Percentiles rank a stretch among this genome's conserved stretches.
Conservation (phyloP, 2,113 vertebrate genomes). For the Illadopsis cleaveri region DNA sequence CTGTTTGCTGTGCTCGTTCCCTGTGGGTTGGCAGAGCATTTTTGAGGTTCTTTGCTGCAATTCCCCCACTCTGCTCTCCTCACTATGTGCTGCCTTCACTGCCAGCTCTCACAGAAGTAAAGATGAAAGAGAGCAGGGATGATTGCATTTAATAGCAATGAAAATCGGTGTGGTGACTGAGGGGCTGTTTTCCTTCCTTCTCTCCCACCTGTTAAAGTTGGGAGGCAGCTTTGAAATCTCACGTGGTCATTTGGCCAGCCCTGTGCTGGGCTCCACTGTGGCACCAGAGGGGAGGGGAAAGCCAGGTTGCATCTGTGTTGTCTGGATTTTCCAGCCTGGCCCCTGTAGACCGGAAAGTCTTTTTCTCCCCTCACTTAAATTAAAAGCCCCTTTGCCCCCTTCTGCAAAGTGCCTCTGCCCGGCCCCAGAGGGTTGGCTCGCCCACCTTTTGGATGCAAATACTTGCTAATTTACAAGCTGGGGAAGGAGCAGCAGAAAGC, state of each 20-base stretch:
- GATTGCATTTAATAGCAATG: constrained; percentile 18
- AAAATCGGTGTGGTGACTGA: background rate
- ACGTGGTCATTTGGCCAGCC: accelerated
- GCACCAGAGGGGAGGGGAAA: background rate
- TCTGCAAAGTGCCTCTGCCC: background rate
- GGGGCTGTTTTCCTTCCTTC: background rate
- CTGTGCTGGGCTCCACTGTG: accelerated
- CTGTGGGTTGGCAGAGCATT: accelerated
- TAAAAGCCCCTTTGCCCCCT: background rate
- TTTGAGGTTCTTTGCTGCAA: background rate
- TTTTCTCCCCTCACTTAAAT: background rate
- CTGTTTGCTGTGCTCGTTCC: background rate
- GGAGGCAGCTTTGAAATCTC: background rate
- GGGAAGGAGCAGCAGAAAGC: background rate
- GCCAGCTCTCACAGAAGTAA: background rate
- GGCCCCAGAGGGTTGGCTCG: accelerated
- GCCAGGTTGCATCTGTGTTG: background rate
- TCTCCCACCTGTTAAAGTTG: background rate
- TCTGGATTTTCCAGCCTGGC: background rate
- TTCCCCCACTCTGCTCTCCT: background rate
- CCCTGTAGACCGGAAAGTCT: accelerated
- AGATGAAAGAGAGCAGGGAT: constrained; percentile 43
- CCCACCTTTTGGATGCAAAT: constrained; percentile 6
- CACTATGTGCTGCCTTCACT: background rate
- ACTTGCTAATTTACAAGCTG: background rate